These are phyloP conservation scores for Ochropleura leucogaster DNA, from an alignment of 2,888 invertebrate species.

Conservation along the genomic window DNA sequence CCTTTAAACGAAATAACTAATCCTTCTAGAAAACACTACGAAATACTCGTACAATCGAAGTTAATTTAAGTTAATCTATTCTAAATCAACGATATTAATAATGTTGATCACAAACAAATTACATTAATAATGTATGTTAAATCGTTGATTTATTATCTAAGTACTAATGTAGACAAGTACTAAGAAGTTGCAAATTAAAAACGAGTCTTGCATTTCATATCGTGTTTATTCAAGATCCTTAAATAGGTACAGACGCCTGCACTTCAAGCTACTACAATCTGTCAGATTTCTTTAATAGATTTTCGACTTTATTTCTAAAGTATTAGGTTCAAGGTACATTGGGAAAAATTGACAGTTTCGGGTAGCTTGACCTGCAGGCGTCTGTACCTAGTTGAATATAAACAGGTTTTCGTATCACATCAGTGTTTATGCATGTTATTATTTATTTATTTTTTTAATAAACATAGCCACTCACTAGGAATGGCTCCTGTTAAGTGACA, in stretches of 20 bases:
- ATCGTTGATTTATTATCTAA: conserved; percentile 32
- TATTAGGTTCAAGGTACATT: no score
- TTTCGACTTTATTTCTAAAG: no score
- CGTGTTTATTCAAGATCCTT: conserved; percentile 22
- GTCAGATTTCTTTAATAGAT: no score
- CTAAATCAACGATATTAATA: conserved; percentile 2
- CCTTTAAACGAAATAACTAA: neutral
- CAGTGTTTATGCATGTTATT: neutral
- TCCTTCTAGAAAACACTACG: neutral
- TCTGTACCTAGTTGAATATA: conserved; percentile 1
- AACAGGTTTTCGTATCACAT: conserved; percentile 21
- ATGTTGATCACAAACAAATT: conserved; percentile 1
- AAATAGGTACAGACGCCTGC: no score
- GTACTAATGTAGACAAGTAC: conserved; percentile 4
- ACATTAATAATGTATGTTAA: conserved; percentile 36
- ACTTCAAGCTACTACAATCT: no score
- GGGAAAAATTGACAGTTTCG: no score
- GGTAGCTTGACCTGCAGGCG: no score
- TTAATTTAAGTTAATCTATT: neutral
- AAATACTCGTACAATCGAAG: neutral
- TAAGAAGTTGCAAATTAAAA: conserved; percentile 37
- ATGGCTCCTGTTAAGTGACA: no score
- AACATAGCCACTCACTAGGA: no score
- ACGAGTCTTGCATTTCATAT: conserved; percentile 43
- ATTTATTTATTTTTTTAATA: no score